Percentiles rank a stretch among this genome's conserved stretches.
phyloP scores from a whole-genome alignment of 2,113 vertebrate species.

The Elephantulus edwardii region DNA sequence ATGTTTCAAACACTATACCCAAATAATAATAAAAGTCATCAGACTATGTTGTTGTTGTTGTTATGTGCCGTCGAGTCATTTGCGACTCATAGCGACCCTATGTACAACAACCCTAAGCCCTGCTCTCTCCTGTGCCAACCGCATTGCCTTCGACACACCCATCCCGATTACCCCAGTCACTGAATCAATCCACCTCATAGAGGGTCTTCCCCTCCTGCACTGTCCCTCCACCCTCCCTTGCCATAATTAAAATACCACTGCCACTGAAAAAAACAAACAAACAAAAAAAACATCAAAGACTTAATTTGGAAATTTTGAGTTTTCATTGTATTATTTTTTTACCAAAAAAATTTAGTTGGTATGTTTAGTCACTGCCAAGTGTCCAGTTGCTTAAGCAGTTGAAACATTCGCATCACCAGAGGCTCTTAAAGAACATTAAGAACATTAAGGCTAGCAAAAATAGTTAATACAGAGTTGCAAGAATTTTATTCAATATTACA shows the following conservation, averaged over 20 bases:
- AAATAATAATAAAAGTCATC: constrained; percentile 31
- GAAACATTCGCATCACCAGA: neutral
- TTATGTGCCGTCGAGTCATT: too few relatives aligned
- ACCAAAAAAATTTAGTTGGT: constrained; percentile 17
- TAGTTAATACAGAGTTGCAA: neutral
- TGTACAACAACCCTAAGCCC: too few relatives aligned
- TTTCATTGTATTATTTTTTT: constrained; percentile 20
- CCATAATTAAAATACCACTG: constrained; percentile 1
- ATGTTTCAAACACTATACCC: neutral
- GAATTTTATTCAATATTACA: constrained; percentile 45
- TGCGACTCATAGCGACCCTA: too few relatives aligned
- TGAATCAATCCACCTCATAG: too few relatives aligned
- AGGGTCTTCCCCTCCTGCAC: too few relatives aligned
- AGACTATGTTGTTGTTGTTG: constrained; percentile 21
- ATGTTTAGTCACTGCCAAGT: constrained; percentile 23
- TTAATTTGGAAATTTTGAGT: constrained; percentile 34
- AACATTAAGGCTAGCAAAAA: constrained; percentile 17
- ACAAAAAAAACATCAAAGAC: too few relatives aligned
- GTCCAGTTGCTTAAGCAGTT: neutral
- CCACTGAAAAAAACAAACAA: neutral
- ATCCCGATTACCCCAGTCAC: too few relatives aligned
- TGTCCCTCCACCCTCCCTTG: too few relatives aligned
- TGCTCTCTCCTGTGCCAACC: too few relatives aligned
- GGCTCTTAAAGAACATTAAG: neutral
- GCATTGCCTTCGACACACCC: too few relatives aligned